phyloP scores from a whole-genome alignment of 2,888 invertebrate species.

The Polymixis flavicincta region DNA sequence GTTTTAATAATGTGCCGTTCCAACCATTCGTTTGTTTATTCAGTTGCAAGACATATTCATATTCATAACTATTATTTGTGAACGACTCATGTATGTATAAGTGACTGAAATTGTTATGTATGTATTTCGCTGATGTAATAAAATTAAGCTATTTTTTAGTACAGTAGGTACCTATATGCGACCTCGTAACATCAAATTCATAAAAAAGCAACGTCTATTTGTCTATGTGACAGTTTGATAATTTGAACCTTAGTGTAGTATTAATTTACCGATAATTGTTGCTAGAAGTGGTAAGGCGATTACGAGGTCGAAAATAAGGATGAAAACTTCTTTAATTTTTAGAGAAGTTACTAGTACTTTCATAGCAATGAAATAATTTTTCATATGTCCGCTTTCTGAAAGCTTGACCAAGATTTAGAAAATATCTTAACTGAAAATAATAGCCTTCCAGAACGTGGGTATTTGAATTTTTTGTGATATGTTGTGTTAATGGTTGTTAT shows the following conservation, averaged over 20 bases:
- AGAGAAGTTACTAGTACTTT: background rate
- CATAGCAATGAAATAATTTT: background rate
- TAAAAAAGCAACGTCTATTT: background rate
- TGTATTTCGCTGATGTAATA: background rate
- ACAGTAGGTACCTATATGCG: background rate
- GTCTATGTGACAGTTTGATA: background rate
- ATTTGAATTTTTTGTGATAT: slow-evolving; percentile 6
- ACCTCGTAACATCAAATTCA: background rate
- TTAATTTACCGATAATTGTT: background rate
- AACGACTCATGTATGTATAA: slow-evolving; percentile 18
- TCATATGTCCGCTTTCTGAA: background rate
- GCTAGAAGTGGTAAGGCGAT: background rate
- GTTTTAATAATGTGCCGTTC: slow-evolving; percentile 62
- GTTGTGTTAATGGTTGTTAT: slow-evolving; percentile 16
- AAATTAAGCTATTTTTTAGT: slow-evolving; percentile 9
- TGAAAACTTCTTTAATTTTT: background rate
- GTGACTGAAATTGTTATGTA: background rate
- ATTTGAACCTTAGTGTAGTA: background rate
- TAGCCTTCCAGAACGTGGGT: background rate
- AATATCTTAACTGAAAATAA: slow-evolving; percentile 6
- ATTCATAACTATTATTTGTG: no score
- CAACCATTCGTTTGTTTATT: slow-evolving; percentile 22
- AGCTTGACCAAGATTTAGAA: background rate
- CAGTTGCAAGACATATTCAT: slow-evolving; percentile 15
- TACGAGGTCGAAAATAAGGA: background rate